These are phyloP conservation scores for Megamerina dolium DNA, from an alignment of 2,888 invertebrate genomes.

Conservation along the genomic window DNA sequence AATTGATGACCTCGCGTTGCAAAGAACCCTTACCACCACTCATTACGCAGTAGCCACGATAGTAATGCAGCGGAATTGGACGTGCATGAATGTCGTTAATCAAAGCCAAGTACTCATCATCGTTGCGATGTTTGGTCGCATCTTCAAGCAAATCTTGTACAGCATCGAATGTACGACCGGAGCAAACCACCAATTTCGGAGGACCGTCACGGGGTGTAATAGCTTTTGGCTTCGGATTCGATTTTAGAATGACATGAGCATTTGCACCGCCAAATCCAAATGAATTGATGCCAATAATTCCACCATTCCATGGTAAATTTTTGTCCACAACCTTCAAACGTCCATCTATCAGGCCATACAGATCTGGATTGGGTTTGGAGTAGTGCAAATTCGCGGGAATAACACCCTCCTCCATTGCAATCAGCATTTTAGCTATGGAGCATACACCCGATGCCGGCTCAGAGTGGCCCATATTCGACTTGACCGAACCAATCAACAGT, in stretches of 20 bases:
- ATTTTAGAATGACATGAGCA: slow-evolving; percentile 82
- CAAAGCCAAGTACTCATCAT: slow-evolving; percentile 70
- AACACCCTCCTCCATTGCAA: slow-evolving; percentile 85
- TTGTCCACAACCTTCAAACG: slow-evolving; percentile 83
- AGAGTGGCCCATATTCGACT: slow-evolving; percentile 98
- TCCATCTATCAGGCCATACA: slow-evolving; percentile 86
- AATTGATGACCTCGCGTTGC: slow-evolving; percentile 53
- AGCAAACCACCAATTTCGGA: slow-evolving; percentile 68
- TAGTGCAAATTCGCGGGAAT: slow-evolving; percentile 93
- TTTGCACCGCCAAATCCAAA: slow-evolving; percentile 98
- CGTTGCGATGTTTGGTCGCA: slow-evolving; percentile 56
- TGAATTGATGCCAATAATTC: slow-evolving; percentile 89
- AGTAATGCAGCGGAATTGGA: slow-evolving; percentile 69
- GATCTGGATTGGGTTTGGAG: slow-evolving; percentile 77
- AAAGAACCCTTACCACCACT: slow-evolving; percentile 51
- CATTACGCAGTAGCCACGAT: slow-evolving; percentile 75
- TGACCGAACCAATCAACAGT: slow-evolving; percentile 89
- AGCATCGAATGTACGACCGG: slow-evolving; percentile 80
- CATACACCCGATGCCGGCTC: slow-evolving; percentile 91
- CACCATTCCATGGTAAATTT: slow-evolving; percentile 80
- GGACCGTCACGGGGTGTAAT: slow-evolving; percentile 54
- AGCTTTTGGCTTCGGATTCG: slow-evolving; percentile 65
- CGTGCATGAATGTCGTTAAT: slow-evolving; percentile 67
- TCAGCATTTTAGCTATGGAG: slow-evolving; percentile 82
- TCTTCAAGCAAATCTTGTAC: slow-evolving; percentile 62